These are phyloP conservation scores for Thecophora atra DNA, from an alignment of 2,888 invertebrate genomes.

Conservation along the genomic window DNA sequence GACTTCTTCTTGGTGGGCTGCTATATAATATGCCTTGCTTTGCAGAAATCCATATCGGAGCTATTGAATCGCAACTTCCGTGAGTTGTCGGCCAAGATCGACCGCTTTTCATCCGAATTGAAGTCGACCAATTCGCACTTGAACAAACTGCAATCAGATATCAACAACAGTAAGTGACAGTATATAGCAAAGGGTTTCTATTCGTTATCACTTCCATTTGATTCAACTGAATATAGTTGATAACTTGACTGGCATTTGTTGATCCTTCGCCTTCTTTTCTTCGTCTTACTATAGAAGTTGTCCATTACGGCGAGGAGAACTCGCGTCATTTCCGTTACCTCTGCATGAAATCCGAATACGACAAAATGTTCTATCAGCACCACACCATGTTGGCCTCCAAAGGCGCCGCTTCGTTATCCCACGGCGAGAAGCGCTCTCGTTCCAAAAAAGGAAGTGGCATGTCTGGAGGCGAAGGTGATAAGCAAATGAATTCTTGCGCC, in stretches of 20 bases:
- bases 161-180: conserved; percentile 58
- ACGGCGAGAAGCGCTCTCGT: background rate
- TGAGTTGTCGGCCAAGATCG: conserved; percentile 56
- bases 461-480: background rate
- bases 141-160: conserved; percentile 53
- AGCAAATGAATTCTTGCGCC: background rate
- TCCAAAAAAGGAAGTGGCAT: background rate
- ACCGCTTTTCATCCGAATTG: conserved; percentile 54
- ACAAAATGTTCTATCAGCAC: conserved; percentile 64
- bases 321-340: conserved; percentile 62
- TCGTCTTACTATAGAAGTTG: conserved; percentile 54
- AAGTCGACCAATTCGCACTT: conserved; percentile 52
- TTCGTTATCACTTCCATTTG: too few relatives aligned
- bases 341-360: conserved; percentile 66
- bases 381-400: conserved; percentile 52
- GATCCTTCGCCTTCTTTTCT: background rate
- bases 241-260: too few relatives aligned
- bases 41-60: conserved; percentile 57
- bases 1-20: too few relatives aligned
- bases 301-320: conserved; percentile 63
- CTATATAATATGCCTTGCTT: background rate
- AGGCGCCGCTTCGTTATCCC: too few relatives aligned
- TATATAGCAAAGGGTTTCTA: too few relatives aligned
- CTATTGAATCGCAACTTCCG: conserved; percentile 56
- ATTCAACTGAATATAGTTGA: too few relatives aligned